Conservation (phyloP, 2,888 invertebrate genomes). For the Adelognathus sp. region DNA sequence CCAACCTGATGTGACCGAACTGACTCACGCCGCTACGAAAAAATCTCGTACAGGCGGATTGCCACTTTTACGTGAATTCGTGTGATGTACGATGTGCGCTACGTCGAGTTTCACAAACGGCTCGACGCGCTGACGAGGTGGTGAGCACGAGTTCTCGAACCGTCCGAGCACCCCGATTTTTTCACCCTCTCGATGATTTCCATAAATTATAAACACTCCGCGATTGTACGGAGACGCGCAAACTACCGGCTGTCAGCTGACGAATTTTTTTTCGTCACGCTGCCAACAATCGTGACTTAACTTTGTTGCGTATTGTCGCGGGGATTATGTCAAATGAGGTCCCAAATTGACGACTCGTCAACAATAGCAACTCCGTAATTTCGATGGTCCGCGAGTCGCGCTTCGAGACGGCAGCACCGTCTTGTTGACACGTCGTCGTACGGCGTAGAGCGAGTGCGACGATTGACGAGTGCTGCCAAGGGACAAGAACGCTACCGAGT, state of each 20-base stretch:
- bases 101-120: too few species aligned
- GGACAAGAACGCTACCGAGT: background rate
- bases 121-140: too few species aligned
- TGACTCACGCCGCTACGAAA: background rate
- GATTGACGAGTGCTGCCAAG: background rate
- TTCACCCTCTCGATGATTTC: too few species aligned
- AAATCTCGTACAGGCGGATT: too few species aligned
- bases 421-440: slow-evolving; percentile 52
- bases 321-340: background rate
- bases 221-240: too few species aligned
- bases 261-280: background rate
- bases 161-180: too few species aligned
- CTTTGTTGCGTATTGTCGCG: background rate
- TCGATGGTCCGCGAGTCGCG: background rate
- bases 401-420: slow-evolving; percentile 46
- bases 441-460: background rate
- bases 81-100: too few species aligned
- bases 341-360: slow-evolving; percentile 16
- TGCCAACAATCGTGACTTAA: background rate
- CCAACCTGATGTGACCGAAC: slow-evolving; percentile 4
- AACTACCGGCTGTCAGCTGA: too few species aligned
- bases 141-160: too few species aligned
- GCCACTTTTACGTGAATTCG: too few species aligned
- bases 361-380: slow-evolving; percentile 25
- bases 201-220: too few species aligned